Evolutionary conservation across 2,888 invertebrate genomes (phyloP).

Genomic region (Pammene aurita): DNA sequence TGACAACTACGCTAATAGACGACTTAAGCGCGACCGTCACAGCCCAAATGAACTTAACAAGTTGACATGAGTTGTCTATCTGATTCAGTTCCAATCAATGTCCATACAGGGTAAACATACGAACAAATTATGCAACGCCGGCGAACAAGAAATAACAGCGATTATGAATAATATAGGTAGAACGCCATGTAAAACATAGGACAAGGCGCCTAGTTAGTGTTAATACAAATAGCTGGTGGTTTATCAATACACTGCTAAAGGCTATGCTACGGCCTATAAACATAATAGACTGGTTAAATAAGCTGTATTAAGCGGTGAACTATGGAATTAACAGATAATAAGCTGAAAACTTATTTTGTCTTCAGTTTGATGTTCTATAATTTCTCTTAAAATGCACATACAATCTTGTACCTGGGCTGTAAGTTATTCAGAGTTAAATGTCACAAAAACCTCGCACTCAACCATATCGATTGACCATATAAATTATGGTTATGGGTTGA

Average conservation of each 20-base stretch:
- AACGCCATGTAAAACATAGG: conserved; percentile 38
- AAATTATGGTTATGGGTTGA: too few relatives aligned
- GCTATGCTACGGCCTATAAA: background rate
- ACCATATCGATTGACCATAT: too few relatives aligned
- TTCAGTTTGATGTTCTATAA: too few relatives aligned
- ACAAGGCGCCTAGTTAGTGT: conserved; percentile 31
- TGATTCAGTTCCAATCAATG: conserved; percentile 52
- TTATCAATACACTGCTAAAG: conserved; percentile 24
- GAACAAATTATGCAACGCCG: conserved; percentile 35
- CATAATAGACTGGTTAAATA: background rate
- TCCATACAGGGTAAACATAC: conserved; percentile 37
- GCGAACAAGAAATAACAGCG: conserved; percentile 34
- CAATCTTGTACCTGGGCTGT: too few relatives aligned
- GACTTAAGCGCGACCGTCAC: background rate
- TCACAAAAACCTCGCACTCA: too few relatives aligned
- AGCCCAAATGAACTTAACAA: conserved; percentile 47
- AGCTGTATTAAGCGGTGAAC: too few relatives aligned
- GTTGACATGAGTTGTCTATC: conserved; percentile 43
- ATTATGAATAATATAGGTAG: conserved; percentile 37
- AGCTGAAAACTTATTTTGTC: too few relatives aligned
- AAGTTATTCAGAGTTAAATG: too few relatives aligned
- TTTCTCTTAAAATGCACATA: too few relatives aligned
- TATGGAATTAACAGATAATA: too few relatives aligned
- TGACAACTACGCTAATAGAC: background rate
- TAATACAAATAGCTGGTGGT: conserved; percentile 28